phyloP scores from a whole-genome alignment of 2,113 vertebrate species.

The Megalops atlanticus region DNA sequence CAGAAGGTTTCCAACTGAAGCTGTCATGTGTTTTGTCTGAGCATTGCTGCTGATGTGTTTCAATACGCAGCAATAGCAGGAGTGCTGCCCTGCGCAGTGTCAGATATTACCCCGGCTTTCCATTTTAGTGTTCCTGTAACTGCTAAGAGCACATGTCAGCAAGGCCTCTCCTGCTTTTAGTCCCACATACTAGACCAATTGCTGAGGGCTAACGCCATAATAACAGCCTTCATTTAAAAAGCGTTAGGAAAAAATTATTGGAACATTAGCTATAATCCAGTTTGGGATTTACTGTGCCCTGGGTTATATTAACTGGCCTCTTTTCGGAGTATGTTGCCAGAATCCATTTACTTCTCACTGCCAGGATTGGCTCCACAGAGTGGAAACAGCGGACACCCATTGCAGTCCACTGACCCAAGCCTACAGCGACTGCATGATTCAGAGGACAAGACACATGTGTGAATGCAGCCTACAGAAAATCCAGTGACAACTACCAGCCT shows the following conservation, averaged over 20 bases:
- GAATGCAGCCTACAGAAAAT: not conserved
- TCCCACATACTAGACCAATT: not conserved
- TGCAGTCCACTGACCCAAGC: not conserved
- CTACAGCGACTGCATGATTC: not conserved
- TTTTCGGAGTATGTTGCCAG: not conserved
- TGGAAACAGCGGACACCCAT: not conserved
- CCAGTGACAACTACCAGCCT: no score
- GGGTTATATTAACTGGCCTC: conserved; percentile 12
- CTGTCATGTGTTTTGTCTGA: not conserved
- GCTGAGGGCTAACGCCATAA: not conserved
- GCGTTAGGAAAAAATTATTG: not conserved
- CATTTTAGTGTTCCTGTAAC: not conserved
- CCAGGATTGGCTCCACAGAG: not conserved
- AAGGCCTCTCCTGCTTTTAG: not conserved
- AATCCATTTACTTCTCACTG: not conserved
- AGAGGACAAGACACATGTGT: not conserved
- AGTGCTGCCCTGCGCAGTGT: not conserved
- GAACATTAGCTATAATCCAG: conserved; percentile 28
- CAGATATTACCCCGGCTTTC: not conserved
- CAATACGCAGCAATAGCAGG: not conserved
- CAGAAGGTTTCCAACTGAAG: not conserved
- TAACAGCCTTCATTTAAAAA: not conserved
- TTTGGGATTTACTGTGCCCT: conserved; percentile 11
- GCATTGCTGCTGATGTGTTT: not conserved
- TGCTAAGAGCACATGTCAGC: not conserved